These are phyloP conservation scores for Dendrocincla fuliginosa DNA, from an alignment of 2,797 vertebrate genomes.

Conservation along the genomic window DNA sequence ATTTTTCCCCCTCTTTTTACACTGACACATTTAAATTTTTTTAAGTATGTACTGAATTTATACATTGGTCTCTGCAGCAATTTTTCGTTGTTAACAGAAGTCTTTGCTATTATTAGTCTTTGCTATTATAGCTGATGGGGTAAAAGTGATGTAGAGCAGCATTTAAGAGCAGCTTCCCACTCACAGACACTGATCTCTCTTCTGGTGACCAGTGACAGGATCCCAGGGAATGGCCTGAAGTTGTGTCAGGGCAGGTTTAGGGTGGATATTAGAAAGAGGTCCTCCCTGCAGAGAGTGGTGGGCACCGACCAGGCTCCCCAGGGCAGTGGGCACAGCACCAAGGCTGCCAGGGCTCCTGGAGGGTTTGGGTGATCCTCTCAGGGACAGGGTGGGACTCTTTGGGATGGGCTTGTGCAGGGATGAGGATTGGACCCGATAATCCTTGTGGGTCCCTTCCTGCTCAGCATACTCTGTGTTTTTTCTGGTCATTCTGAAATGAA, in stretches of 20 bases:
- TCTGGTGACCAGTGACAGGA: background rate
- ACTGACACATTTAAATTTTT: background rate
- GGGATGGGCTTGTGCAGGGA: background rate
- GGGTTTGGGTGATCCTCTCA: background rate
- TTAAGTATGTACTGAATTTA: background rate
- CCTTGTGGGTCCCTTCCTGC: background rate
- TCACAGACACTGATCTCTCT: background rate
- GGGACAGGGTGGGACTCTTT: background rate
- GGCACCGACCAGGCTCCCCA: background rate
- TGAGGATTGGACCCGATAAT: background rate
- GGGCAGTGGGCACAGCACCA: background rate
- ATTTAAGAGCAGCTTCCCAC: background rate
- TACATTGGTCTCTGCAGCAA: background rate
- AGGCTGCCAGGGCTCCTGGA: background rate
- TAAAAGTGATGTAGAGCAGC: background rate
- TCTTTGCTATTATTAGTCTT: fast-evolving
- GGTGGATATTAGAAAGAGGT: background rate
- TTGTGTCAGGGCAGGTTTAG: background rate
- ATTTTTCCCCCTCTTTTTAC: background rate
- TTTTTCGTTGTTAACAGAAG: background rate
- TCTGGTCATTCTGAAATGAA: background rate
- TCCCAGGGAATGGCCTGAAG: background rate
- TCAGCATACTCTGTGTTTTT: background rate
- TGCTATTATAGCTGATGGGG: background rate
- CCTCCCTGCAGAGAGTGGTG: background rate